A percentile compares a stretch with the other conserved stretches of the same genome.
phyloP scores from a whole-genome alignment of 2,888 invertebrate genomes.

The Cephus pygmeus region DNA sequence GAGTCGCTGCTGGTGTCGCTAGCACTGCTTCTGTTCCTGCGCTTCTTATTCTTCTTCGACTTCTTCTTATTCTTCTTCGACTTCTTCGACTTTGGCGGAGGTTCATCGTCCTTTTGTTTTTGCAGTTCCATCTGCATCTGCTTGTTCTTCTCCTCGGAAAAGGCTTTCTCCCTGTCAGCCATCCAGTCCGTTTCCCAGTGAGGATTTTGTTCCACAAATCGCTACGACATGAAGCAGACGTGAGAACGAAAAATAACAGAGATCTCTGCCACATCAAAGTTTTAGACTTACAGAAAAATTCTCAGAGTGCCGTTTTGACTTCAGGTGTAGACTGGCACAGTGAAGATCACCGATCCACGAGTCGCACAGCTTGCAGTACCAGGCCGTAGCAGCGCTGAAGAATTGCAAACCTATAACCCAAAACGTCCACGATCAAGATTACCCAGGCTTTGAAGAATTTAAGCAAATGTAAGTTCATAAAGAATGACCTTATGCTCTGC shows the following conservation, averaged over 20 bases:
- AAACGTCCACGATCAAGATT: slow-evolving; percentile 44
- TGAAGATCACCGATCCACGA: slow-evolving; percentile 90
- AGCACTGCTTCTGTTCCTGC: slow-evolving; percentile 65
- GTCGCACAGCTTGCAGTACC: slow-evolving; percentile 91
- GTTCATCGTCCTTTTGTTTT: slow-evolving; percentile 72
- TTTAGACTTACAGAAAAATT: slow-evolving; percentile 80
- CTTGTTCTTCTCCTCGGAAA: slow-evolving; percentile 59
- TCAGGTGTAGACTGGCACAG: slow-evolving; percentile 87
- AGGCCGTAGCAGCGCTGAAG: slow-evolving; percentile 86
- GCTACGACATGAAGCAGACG: slow-evolving; percentile 65
- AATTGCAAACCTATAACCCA: slow-evolving; percentile 81
- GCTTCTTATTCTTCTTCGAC: slow-evolving; percentile 67
- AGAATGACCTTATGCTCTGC: slow-evolving; percentile 64
- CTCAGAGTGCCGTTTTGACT: slow-evolving; percentile 81
- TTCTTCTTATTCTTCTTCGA: slow-evolving; percentile 71
- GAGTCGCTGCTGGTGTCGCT: slow-evolving; percentile 62
- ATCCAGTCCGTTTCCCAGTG: slow-evolving; percentile 91
- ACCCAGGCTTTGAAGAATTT: slow-evolving; percentile 43
- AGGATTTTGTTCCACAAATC: slow-evolving; percentile 85
- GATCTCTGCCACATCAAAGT: neutral
- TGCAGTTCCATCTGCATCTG: slow-evolving; percentile 65
- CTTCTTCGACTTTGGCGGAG: slow-evolving; percentile 68
- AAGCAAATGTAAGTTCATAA: slow-evolving; percentile 57
- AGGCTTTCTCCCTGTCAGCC: slow-evolving; percentile 81
- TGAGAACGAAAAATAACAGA: neutral